Conservation (phyloP, 2,888 invertebrate species). For the Xanthia icteritia region DNA sequence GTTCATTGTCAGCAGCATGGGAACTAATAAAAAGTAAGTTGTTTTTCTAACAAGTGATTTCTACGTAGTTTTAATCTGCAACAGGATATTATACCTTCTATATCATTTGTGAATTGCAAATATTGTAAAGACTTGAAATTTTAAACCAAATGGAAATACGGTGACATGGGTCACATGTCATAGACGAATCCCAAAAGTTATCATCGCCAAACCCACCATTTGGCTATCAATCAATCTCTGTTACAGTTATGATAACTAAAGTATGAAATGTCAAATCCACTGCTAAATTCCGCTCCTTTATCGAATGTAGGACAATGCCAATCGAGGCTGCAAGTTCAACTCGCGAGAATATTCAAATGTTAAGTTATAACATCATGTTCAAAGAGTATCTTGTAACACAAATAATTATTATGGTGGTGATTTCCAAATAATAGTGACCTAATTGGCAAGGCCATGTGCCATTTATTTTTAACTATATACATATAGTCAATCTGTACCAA, state of each 20-base stretch:
- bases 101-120: not conserved
- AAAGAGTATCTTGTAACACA: constrained; percentile 19
- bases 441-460: constrained; percentile 20
- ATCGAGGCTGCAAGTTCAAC: constrained; percentile 70
- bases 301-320: constrained; percentile 85
- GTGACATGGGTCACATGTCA: constrained; percentile 22
- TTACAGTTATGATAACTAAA: constrained; percentile 58
- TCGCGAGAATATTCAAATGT: constrained; percentile 60
- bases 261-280: constrained; percentile 68
- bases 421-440: constrained; percentile 38
- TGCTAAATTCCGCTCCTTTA: constrained; percentile 76
- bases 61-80: constrained; percentile 24
- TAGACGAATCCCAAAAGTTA: not conserved
- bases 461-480: constrained; percentile 15
- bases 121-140: not conserved
- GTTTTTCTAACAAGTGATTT: constrained; percentile 58
- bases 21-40: constrained; percentile 84
- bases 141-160: not conserved
- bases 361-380: constrained; percentile 43
- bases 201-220: constrained; percentile 12
- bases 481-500: not conserved
- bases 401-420: constrained; percentile 16
- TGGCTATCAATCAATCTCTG: constrained; percentile 36
- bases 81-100: constrained; percentile 1
- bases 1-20: constrained; percentile 80